These are phyloP conservation scores for Cephus pulcher DNA, from an alignment of 2,888 invertebrate species.

Conservation along the genomic window DNA sequence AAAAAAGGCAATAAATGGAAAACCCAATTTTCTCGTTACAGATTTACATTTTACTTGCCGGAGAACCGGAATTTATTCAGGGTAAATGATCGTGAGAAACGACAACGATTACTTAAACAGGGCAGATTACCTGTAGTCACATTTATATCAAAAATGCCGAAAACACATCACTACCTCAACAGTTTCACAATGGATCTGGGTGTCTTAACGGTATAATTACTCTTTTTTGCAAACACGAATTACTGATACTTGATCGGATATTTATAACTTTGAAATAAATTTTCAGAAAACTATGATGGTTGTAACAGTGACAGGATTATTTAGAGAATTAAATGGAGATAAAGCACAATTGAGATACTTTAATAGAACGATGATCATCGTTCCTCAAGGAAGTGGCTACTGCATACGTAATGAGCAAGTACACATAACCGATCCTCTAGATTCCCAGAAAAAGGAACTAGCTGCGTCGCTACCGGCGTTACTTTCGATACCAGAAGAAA, in stretches of 20 bases:
- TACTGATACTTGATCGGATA: not conserved
- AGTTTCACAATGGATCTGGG: constrained; percentile 88
- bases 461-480: constrained; percentile 15
- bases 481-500: constrained; percentile 26
- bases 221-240: not conserved
- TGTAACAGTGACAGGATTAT: constrained; percentile 85
- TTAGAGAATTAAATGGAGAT: constrained; percentile 75
- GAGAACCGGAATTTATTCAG: constrained; percentile 76
- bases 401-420: constrained; percentile 86
- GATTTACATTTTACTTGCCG: constrained; percentile 71
- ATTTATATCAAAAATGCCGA: constrained; percentile 82
- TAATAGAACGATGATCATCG: constrained; percentile 79
- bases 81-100: constrained; percentile 71
- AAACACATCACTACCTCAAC: constrained; percentile 84
- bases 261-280: not conserved
- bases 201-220: constrained; percentile 73
- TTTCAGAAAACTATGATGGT: constrained; percentile 77
- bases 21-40: constrained; percentile 52
- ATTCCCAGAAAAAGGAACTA: constrained; percentile 68
- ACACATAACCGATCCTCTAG: constrained; percentile 78
- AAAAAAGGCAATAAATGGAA: not conserved
- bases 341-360: constrained; percentile 73
- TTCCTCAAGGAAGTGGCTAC: constrained; percentile 80
- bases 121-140: constrained; percentile 82
- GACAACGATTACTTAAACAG: constrained; percentile 74